Evolutionary conservation across 2,113 vertebrate genomes (phyloP), one percentile per base, ranked within the genome.

Genomic region (Hyla sarda): DNA sequence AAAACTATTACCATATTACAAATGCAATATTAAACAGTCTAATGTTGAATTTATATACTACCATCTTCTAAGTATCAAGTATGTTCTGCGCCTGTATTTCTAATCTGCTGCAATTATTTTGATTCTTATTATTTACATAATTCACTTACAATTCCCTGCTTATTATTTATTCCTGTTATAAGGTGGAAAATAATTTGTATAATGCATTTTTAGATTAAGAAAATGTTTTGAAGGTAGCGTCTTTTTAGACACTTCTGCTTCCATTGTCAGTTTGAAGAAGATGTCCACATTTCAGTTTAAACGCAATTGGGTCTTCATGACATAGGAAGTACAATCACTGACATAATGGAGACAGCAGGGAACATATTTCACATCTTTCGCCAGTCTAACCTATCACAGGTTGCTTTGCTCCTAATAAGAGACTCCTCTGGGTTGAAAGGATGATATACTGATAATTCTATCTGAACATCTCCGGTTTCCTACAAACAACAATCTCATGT

Each of bases 371-470:
- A 82, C 65, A 82, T 30, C 65, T 65, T 62, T 30, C 1, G 6
- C 17, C 12, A 76, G 72, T 76, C 23, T 50, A 25, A 75, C 72
- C 73, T 21, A 65, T 84, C 83, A 45, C 32, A 32, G 75, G 34
- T 47, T 75, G 54, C 54, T 84, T 84, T 76, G n/a, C 34, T n/a
- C 28, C 69, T 48, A 62, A 84, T 62, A 76, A 84, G 34, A 76
- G 72, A 84, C 65, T 62, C 25, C 82, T 65, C 37, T 45, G 41
- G 4, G 14, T 28, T 77, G 54, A 84, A 84, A 77, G 83, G 56
- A 65, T 76, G 76, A 48, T 30, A 77, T 41, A 58, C 54, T 84
- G 54, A 84, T 76, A 84, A 62, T 84, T 77, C 72, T 72, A 71
- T 50, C 56, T 84, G 25, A 76, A 84, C 58, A 75, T 74, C 71